Evolutionary conservation across 2,113 vertebrate species (phyloP), one percentile per base, ranked within the genome.

Genomic region (Polypterus bichir): DNA sequence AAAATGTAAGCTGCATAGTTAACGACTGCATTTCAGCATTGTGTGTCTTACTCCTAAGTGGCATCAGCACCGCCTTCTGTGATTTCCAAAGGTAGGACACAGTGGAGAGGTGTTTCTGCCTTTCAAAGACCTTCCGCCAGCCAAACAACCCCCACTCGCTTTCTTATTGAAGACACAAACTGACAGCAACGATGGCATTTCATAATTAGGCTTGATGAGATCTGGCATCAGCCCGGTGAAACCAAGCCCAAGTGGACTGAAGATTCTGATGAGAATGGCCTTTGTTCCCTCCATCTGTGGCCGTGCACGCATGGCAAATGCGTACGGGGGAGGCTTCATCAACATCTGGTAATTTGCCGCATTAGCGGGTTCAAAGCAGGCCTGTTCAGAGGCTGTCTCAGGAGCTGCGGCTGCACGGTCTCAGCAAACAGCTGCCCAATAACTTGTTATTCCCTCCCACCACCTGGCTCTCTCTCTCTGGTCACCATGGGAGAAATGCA

Each of bases 281-380:
- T 45, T 45, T 44, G 27, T 57, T 45, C 56, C 9, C 9, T 5
- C 56, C 56, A 58, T 45, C 56, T 44, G 56, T 44, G 56, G 56
- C 56, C 5, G 9, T 7, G 27, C 56, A n/a, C 8, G 27, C 56
- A 45, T 65, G 75, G 77, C 74, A 78, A 79, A 75, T 77, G 78
- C 74, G 77, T 27, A 27, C 27, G 27, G 51, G 7, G n/a, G 58
- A 54, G 59, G 58, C 59, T 46, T 44, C 47, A 60, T n/a, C 45
- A 60, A 65, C 64, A 65, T 60, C 64, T 65, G 63, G 55, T 59
- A 58, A 59, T 54, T 59, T 51, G 63, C 57, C 49, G 49, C 57
- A 47, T 64, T 59, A 59, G 63, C 46, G 46, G 59, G 49, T n/a
- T 27, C 57, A 44, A 7, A 59, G 64, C 7, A n/a, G 46, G 58